Conservation (phyloP, 2,888 invertebrate genomes). For the Callyntrura guangdongensis region DNA sequence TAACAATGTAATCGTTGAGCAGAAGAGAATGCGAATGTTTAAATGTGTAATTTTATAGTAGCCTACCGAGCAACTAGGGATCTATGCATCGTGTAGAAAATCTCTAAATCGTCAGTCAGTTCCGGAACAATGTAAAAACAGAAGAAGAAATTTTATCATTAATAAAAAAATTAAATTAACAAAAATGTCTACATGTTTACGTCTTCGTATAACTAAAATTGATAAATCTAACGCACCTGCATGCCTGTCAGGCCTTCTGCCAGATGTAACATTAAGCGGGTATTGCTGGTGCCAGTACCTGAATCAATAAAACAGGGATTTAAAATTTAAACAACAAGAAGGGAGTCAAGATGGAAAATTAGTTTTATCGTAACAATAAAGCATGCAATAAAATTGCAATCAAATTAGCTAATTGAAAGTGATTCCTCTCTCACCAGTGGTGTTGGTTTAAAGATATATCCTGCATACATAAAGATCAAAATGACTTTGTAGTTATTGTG, state of each 20-base stretch:
- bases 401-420: conserved; percentile 45
- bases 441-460: conserved; percentile 67
- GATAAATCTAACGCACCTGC: too few species aligned
- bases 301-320: neutral
- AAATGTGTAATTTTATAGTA: neutral
- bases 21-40: neutral
- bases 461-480: too few species aligned
- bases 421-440: conserved; percentile 55
- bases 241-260: too few species aligned
- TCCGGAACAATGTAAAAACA: too few species aligned
- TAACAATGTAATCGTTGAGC: neutral
- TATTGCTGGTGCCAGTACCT: conserved; percentile 68
- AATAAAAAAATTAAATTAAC: too few species aligned
- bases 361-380: conserved; percentile 5
- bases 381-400: neutral
- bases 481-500: too few species aligned
- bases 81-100: conserved; percentile 71
- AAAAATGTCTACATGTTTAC: too few species aligned
- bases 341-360: neutral
- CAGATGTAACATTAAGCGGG: too few species aligned
- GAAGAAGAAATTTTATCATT: too few species aligned
- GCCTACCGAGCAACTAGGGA: conserved; percentile 65
- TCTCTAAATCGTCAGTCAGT: conserved; percentile 64
- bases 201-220: too few species aligned
- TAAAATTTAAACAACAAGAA: neutral